These are phyloP conservation scores for Drosophila paramelanica DNA, from an alignment of 2,888 invertebrate species.

Conservation along the genomic window DNA sequence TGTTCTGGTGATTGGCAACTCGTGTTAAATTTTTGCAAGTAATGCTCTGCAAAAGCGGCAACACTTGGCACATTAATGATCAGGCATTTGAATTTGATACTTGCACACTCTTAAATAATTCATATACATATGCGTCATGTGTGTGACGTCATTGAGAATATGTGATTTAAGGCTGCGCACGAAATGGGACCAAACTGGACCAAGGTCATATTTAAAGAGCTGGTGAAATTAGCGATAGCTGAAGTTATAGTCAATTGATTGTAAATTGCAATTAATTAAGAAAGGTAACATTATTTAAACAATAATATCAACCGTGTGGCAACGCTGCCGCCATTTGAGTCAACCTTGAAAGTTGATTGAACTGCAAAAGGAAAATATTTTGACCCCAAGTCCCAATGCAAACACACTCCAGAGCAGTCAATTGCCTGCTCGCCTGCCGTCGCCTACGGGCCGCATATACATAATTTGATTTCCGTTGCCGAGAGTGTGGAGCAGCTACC, in stretches of 20 bases:
- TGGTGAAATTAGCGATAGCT: constrained; percentile 4
- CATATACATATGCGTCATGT: not conserved
- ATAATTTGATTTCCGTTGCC: constrained; percentile 70
- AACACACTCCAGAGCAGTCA: constrained; percentile 41
- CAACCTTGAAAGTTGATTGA: constrained; percentile 79
- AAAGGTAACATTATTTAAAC: not conserved
- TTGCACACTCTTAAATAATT: constrained; percentile 63
- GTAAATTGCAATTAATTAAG: not conserved
- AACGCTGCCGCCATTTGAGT: constrained; percentile 19
- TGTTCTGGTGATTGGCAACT: constrained; percentile 54
- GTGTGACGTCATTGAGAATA: constrained; percentile 64
- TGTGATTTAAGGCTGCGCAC: not conserved
- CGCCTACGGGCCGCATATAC: constrained; percentile 50
- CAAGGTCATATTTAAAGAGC: constrained; percentile 11
- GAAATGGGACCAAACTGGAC: constrained; percentile 9
- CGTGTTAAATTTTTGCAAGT: constrained; percentile 54
- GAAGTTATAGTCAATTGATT: not conserved
- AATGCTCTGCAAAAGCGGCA: constrained; percentile 41
- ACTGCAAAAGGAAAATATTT: constrained; percentile 66
- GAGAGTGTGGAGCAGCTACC: constrained; percentile 22
- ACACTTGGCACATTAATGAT: constrained; percentile 24
- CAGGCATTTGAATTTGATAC: constrained; percentile 14
- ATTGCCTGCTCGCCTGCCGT: constrained; percentile 36
- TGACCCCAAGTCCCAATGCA: constrained; percentile 61
- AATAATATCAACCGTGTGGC: constrained; percentile 5